Evolutionary conservation across 2,888 invertebrate species (phyloP).

Genomic region (Plusia festucae): DNA sequence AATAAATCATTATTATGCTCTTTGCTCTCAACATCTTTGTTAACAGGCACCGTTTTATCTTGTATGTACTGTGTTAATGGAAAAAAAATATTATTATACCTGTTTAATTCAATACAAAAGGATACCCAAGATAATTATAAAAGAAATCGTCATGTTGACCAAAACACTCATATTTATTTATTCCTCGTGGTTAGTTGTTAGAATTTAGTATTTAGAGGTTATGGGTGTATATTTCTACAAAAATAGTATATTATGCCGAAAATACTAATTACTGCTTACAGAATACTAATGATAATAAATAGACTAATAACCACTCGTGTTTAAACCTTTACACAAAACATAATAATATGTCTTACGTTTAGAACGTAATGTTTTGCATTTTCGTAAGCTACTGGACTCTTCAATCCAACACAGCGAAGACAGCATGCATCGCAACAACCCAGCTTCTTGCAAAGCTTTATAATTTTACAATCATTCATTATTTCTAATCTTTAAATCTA

Average conservation of each 20-base stretch:
- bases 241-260: too few relatives aligned
- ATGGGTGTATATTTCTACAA: background rate
- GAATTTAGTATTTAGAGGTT: background rate
- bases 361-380: conserved; percentile 82
- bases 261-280: background rate
- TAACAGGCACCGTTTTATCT: conserved; percentile 1
- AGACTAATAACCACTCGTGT: background rate
- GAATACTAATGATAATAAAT: background rate
- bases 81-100: background rate
- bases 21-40: background rate
- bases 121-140: too few relatives aligned
- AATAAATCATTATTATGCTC: background rate
- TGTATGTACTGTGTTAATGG: background rate
- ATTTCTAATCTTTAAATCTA: conserved; percentile 17
- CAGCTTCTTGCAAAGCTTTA: conserved; percentile 83
- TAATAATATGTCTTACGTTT: conserved; percentile 78
- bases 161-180: too few relatives aligned
- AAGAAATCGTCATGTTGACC: too few relatives aligned
- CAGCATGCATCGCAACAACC: conserved; percentile 92
- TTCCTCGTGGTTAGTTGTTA: background rate
- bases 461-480: conserved; percentile 86
- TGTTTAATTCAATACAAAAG: too few relatives aligned
- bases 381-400: conserved; percentile 87
- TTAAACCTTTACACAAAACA: background rate
- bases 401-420: conserved; percentile 91